Evolutionary conservation across 2,888 invertebrate species (phyloP), one percentile per base, ranked within the genome.

Genomic region (Drosophila leonis): DNA sequence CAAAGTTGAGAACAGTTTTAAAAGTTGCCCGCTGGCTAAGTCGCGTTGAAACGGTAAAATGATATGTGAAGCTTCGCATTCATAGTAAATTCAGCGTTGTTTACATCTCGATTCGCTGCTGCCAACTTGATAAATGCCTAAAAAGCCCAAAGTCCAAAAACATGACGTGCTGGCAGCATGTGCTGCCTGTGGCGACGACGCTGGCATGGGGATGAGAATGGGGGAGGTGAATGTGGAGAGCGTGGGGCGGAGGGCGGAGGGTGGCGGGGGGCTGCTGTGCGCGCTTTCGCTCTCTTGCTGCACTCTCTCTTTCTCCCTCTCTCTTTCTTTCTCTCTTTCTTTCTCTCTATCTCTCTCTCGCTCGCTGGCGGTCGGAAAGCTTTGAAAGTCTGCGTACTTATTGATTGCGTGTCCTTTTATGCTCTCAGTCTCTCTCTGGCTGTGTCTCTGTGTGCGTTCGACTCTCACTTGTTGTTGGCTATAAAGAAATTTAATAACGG

Each of bases 111-210:
- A 35, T 49, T 35, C 54, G 29, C 41, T 20, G 49, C 42, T 42
- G 44, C 46, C 46, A 60, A 48, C 61, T 69, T 56, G 69, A 54
- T 41, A 75, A 75, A 69, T 79, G 69, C 46, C 42, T 13, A 59
- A 69, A 62, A 75, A 37, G 24, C 15, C 51, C 37, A 18, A 55
- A 66, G 27, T 39, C 41, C 15, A 52, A 76, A 68, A 65, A 62
- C 65, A 69, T 79, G 79, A 76, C 76, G 79, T 55, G 65, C 79
- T 76, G 81, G 81, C 60, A 78, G 78, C 78, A 78, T 80, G 81
- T 78, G 78, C 78, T 78, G 78, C 78, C 81, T 80, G 35, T 72
- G 81, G 81, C 80, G 54, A 70, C 70, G 71, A 57, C 62, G 80
- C 60, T 66, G n/a, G 63, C 74, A 20, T 52, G 42, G 51, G 44